Evolutionary conservation across 1,140 invertebrate species (phyloP).

Genomic region (Nylanderia fulva): DNA sequence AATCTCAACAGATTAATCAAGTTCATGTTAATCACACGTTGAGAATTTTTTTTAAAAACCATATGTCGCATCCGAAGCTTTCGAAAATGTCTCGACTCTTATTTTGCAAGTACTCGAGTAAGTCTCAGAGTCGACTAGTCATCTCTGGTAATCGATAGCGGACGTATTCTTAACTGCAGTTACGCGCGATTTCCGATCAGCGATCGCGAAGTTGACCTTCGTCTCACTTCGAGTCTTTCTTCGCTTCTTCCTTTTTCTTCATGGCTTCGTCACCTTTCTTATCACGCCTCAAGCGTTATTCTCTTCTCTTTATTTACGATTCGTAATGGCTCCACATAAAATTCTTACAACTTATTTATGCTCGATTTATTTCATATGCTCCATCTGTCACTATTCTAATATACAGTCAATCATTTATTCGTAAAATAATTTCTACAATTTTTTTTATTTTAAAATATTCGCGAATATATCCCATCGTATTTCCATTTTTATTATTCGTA

Average conservation of each 20-base stretch:
- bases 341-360: not conserved
- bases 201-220: conserved; percentile 44
- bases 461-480: not conserved
- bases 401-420: not conserved
- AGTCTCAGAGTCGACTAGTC: not conserved
- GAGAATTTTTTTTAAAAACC: no score
- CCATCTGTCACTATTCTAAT: not conserved
- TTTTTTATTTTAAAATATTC: not conserved
- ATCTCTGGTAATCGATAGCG: not conserved
- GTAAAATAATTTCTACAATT: not conserved
- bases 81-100: not conserved
- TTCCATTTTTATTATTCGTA: not conserved
- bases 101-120: not conserved
- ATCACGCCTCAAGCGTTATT: conserved; percentile 11
- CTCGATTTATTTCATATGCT: not conserved
- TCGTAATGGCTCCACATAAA: not conserved
- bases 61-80: not conserved
- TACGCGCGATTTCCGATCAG: conserved; percentile 65
- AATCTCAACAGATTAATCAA: no score
- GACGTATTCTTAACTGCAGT: not conserved
- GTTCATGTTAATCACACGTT: no score
- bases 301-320: not conserved
- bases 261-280: conserved; percentile 26
- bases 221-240: conserved; percentile 37
- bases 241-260: not conserved